These are phyloP conservation scores for Rotaria sp. DNA, from an alignment of 2,888 invertebrate species.

Conservation along the genomic window DNA sequence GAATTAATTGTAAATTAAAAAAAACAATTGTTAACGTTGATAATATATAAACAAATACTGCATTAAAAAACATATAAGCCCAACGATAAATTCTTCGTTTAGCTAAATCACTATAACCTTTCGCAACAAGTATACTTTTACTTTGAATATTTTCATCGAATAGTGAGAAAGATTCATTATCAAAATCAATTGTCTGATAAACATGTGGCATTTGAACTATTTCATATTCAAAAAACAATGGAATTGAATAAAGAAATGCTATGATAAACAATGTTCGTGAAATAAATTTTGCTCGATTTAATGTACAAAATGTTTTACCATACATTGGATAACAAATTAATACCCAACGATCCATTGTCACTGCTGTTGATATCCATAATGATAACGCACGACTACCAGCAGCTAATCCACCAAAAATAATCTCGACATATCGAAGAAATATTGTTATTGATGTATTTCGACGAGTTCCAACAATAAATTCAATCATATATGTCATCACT, in stretches of 20 bases:
- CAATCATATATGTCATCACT: neutral
- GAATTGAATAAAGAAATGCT: neutral
- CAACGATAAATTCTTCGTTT: neutral
- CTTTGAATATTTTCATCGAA: neutral
- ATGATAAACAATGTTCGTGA: neutral
- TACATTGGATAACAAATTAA: neutral
- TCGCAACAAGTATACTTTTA: neutral
- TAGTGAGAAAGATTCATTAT: neutral
- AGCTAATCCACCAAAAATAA: conserved; percentile 8
- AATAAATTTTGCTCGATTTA: neutral
- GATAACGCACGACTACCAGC: neutral
- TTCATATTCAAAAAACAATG: conserved; percentile 20
- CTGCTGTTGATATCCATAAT: conserved; percentile 20
- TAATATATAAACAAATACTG: neutral
- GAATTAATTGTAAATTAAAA: conserved; percentile 28
- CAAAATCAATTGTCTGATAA: neutral
- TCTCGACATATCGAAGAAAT: neutral
- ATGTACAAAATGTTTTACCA: conserved; percentile 12
- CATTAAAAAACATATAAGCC: conserved; percentile 27
- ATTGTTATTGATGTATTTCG: neutral
- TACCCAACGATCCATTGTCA: conserved; percentile 11
- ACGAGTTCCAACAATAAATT: neutral
- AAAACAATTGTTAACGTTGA: neutral
- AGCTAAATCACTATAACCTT: neutral
- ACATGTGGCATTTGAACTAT: neutral